A percentile compares a stretch with the other conserved stretches of the same genome.
Evolutionary conservation across 2,888 invertebrate species (phyloP).

Genomic region (Prostheceraeus crozeri): DNA sequence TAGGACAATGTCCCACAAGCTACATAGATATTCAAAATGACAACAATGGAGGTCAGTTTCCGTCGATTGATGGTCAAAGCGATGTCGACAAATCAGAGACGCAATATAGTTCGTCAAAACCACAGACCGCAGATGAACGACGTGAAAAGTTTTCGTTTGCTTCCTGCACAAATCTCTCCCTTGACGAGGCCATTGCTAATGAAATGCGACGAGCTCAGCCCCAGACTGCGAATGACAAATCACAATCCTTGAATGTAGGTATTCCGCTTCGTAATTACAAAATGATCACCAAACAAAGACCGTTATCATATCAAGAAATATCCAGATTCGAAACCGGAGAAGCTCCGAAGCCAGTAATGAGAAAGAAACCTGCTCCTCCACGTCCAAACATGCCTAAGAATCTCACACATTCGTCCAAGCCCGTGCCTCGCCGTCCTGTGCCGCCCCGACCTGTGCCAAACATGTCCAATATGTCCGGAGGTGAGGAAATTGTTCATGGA

Average conservation of each 20-base stretch:
- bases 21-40: slow-evolving; percentile 40
- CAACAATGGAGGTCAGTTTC: neutral
- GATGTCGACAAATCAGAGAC: too few relatives aligned
- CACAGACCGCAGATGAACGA: too few relatives aligned
- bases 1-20: slow-evolving; percentile 53
- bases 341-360: slow-evolving; percentile 27
- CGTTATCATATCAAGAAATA: too few relatives aligned
- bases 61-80: too few relatives aligned
- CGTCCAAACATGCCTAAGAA: slow-evolving; percentile 1
- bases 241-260: slow-evolving; percentile 41
- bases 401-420: slow-evolving; percentile 14
- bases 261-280: neutral
- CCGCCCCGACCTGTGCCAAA: slow-evolving; percentile 22
- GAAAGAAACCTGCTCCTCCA: neutral
- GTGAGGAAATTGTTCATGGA: too few relatives aligned
- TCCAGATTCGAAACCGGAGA: neutral
- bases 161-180: slow-evolving; percentile 20
- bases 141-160: too few relatives aligned
- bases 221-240: slow-evolving; percentile 48
- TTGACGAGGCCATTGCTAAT: slow-evolving; percentile 31
- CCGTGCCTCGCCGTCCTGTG: slow-evolving; percentile 30
- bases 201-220: slow-evolving; percentile 30
- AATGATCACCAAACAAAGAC: neutral
- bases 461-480: too few relatives aligned
- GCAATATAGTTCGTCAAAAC: too few relatives aligned